phyloP scores from a whole-genome alignment of 2,797 vertebrate species.

The Ispidina picta region DNA sequence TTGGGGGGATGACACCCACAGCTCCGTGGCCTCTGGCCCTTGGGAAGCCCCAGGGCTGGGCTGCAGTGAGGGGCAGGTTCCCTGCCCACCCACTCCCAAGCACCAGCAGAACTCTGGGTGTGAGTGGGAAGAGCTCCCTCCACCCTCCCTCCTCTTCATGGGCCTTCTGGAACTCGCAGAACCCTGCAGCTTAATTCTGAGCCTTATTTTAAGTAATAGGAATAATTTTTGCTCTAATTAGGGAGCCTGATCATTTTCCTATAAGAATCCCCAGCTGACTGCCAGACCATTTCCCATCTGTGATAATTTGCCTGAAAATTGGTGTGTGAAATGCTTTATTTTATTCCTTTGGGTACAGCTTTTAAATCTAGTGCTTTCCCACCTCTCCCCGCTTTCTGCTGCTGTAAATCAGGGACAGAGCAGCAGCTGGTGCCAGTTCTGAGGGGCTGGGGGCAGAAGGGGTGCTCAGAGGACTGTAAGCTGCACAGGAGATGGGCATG shows the following conservation, averaged over 20 bases:
- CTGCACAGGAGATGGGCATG: not conserved
- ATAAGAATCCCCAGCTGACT: not conserved
- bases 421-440: not conserved
- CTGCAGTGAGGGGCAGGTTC: not conserved
- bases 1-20: too few species aligned
- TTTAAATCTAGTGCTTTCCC: slow-evolving; percentile 13
- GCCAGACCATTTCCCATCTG: slow-evolving; percentile 37
- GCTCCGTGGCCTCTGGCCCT: not conserved
- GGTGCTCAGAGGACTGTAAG: not conserved
- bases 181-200: not conserved
- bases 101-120: not conserved
- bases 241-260: not conserved
- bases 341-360: slow-evolving; percentile 33
- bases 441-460: not conserved
- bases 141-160: not conserved
- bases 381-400: not conserved
- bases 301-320: slow-evolving; percentile 34
- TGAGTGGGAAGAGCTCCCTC: not conserved
- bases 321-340: slow-evolving; percentile 30
- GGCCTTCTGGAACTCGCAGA: not conserved
- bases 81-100: not conserved
- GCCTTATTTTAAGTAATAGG: not conserved
- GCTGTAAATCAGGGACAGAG: not conserved
- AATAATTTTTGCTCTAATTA: slow-evolving; percentile 1
- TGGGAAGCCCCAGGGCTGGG: too few species aligned